Evolutionary conservation across 1,140 invertebrate genomes (phyloP), one percentile per base, ranked within the genome.

Genomic region (Drosophila nasuta): DNA sequence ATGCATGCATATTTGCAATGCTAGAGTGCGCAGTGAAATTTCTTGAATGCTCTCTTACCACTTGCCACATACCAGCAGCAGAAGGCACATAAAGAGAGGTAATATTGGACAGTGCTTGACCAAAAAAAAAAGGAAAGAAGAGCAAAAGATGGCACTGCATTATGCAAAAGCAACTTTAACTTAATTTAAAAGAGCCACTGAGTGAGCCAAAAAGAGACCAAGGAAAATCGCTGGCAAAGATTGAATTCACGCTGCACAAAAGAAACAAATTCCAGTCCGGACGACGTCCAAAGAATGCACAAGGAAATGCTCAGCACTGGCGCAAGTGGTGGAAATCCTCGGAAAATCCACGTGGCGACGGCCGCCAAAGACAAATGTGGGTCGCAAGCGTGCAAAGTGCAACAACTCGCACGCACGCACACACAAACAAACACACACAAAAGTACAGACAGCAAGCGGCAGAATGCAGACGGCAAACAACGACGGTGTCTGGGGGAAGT

Each of bases 351-450:
- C 62, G 74, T 69, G 54, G 60, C 70, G 54, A 58, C 69, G 43
- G 54, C 62, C 38, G 41, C 70, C 82, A 86, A 79, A 87, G 83
- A 88, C 82, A 88, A 87, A 89, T 83, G 77, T 89, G 77, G 81
- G 83, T 89, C 78, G 85, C 75, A 89, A 89, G 81, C 81, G 20
- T 25, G 75, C 85, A 88, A 81, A 88, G 78, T 81, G 75, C 83
- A 87, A 80, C 83, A 79, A 88, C 82, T 79, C 48, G 73, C 63
- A 82, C 68, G 67, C 72, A 74, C 57, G 51, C 68, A 66, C 15
- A 49, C 13, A 13, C 35, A 25, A 4, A 25, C 17, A 20, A 20
- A 20, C 17, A 20, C 17, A 74, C 57, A 56, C 68, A 66, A 30
- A 49, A 20, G 20, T 6, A 8, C 57, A 43, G 25, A 30, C 56